A percentile compares a stretch with the other conserved stretches of the same genome.
Evolutionary conservation across 2,113 vertebrate genomes (phyloP).

Genomic region (Xenopus laevis): DNA sequence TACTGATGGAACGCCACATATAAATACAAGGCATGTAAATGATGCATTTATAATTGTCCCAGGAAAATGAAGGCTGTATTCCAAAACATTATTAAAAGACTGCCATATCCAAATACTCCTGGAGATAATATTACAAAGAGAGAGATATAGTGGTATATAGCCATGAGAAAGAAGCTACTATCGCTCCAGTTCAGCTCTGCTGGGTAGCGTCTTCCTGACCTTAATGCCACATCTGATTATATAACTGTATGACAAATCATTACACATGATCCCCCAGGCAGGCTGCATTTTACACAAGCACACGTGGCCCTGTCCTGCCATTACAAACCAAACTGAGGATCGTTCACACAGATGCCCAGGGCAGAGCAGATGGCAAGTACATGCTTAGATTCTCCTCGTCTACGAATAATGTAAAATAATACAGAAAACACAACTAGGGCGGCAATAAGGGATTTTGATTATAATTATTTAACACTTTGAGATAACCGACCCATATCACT

Average conservation of each 20-base stretch:
- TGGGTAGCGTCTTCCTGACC: slow-evolving; percentile 38
- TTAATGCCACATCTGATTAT: slow-evolving; percentile 40
- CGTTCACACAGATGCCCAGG: slow-evolving; percentile 6
- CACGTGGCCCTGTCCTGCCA: slow-evolving; percentile 5
- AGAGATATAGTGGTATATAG: slow-evolving; percentile 8
- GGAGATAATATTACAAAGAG: too few relatives aligned
- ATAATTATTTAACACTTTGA: too few relatives aligned
- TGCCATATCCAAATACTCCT: too few relatives aligned
- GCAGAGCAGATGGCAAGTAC: background rate
- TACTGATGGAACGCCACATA: too few relatives aligned
- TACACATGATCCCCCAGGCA: slow-evolving; percentile 24
- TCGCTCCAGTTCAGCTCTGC: slow-evolving; percentile 7
- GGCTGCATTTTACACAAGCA: slow-evolving; percentile 3
- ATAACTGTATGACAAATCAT: slow-evolving; percentile 22
- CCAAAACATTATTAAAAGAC: too few relatives aligned
- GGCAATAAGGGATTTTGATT: too few relatives aligned
- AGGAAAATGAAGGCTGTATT: too few relatives aligned
- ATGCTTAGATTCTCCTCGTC: background rate
- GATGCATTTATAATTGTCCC: too few relatives aligned
- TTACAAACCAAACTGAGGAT: background rate
- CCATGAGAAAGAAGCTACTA: slow-evolving; percentile 1
- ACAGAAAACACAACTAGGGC: background rate
- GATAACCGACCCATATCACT: too few relatives aligned
- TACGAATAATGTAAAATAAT: background rate
- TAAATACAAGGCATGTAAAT: too few relatives aligned